Evolutionary conservation across 2,113 vertebrate genomes (phyloP).

Genomic region (Anarrhichthys ocellatus): DNA sequence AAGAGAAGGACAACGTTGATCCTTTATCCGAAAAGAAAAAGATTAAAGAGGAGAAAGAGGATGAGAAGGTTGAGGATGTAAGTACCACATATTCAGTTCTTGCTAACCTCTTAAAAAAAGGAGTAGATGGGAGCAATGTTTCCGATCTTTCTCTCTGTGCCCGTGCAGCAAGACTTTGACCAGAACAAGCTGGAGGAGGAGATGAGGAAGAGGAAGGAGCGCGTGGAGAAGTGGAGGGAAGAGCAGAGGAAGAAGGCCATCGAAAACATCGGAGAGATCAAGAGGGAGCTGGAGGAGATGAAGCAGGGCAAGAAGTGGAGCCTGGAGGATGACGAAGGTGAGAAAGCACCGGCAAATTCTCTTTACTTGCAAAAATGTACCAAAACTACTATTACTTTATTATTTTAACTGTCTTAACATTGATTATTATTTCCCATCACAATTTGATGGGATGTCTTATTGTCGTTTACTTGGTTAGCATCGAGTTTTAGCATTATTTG

Average conservation of each 20-base stretch:
- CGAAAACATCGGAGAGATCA: conserved; percentile 97
- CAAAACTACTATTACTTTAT: too few relatives aligned
- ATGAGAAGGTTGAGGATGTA: conserved; percentile 95
- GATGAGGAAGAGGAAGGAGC: conserved; percentile 99
- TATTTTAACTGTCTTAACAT: too few relatives aligned
- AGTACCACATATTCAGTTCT: conserved; percentile 39
- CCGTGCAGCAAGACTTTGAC: conserved; percentile 91
- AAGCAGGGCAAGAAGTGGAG: conserved; percentile 99
- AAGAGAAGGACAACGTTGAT: conserved; percentile 91
- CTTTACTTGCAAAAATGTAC: too few relatives aligned
- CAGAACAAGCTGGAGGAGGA: conserved; percentile 99
- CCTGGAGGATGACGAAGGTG: conserved; percentile 97
- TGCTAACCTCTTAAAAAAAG: background rate
- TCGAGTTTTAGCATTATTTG: background rate
- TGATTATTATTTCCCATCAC: too few relatives aligned
- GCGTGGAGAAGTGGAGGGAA: conserved; percentile 98
- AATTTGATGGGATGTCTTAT: too few relatives aligned
- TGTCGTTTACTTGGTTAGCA: too few relatives aligned
- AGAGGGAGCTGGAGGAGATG: conserved; percentile 98
- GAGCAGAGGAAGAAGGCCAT: conserved; percentile 98
- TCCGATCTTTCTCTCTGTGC: background rate
- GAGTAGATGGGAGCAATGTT: background rate
- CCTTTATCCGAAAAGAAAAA: conserved; percentile 93
- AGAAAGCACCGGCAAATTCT: conserved; percentile 9
- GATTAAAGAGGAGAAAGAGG: conserved; percentile 95